These are phyloP conservation scores for Parnassius glacialis DNA, from an alignment of 2,888 invertebrate genomes.

Conservation along the genomic window DNA sequence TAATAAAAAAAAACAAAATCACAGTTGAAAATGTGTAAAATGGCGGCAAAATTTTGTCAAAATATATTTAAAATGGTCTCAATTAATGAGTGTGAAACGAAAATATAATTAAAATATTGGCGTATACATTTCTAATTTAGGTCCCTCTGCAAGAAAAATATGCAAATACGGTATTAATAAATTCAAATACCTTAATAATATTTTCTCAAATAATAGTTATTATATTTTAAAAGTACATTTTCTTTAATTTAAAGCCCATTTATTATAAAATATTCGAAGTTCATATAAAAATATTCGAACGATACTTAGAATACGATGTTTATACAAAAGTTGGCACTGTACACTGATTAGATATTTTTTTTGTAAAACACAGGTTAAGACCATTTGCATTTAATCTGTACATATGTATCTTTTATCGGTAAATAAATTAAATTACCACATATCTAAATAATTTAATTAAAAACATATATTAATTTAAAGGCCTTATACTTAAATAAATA, in stretches of 20 bases:
- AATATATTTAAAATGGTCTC: slow-evolving; percentile 1
- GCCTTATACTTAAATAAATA: slow-evolving; percentile 3
- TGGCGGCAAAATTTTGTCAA: not conserved
- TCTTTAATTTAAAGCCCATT: too few relatives aligned
- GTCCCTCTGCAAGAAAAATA: slow-evolving; percentile 1
- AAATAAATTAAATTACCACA: not conserved
- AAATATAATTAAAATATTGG: slow-evolving; percentile 76
- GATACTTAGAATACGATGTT: not conserved
- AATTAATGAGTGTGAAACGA: slow-evolving; percentile 8
- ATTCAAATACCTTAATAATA: too few relatives aligned
- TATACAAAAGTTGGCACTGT: slow-evolving; percentile 16
- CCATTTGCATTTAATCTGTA: slow-evolving; percentile 1
- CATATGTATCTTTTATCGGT: slow-evolving; percentile 5
- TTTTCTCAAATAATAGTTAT: too few relatives aligned
- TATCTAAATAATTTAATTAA: not conserved
- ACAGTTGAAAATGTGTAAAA: slow-evolving; percentile 48
- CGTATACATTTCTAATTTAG: slow-evolving; percentile 23
- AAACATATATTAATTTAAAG: slow-evolving; percentile 1
- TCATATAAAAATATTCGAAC: not conserved
- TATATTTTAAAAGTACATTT: not conserved
- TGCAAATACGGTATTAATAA: too few relatives aligned
- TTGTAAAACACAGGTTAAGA: slow-evolving; percentile 9
- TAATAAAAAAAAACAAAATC: slow-evolving; percentile 46
- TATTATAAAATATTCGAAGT: too few relatives aligned
- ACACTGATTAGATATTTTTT: not conserved